Percentiles rank a stretch among this genome's conserved stretches.
Evolutionary conservation across 37 sponge, comb jelly and placozoan genomes (phyloP).

Genomic region (Amphimedon queenslandica): DNA sequence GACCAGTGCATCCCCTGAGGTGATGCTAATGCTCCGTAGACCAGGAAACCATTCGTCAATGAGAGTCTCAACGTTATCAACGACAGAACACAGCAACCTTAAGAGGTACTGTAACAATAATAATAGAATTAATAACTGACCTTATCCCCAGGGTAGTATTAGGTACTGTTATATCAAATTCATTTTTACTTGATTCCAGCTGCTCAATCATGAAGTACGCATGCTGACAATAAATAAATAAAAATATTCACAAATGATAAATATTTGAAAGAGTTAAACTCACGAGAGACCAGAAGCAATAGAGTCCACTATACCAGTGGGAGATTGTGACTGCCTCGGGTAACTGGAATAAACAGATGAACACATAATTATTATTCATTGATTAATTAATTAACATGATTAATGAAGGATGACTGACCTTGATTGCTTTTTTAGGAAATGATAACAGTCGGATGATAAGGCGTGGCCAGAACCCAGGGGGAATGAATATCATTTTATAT

Average conservation of each 20-base stretch:
- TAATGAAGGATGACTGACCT: not conserved
- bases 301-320: constrained; percentile 50
- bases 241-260: not conserved
- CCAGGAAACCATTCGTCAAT: constrained; percentile 84
- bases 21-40: constrained; percentile 29
- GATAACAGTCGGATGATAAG: constrained; percentile 60
- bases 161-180: constrained; percentile 55
- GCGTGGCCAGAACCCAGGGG: constrained; percentile 84
- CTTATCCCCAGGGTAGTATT: constrained; percentile 19
- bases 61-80: constrained; percentile 70
- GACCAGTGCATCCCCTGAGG: constrained; percentile 40
- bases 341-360: not conserved
- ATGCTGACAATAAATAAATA: constrained; percentile 10
- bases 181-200: not conserved
- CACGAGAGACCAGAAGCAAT: constrained; percentile 37
- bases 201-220: constrained; percentile 44
- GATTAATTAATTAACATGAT: too few species aligned
- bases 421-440: constrained; percentile 24
- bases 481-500: constrained; percentile 74
- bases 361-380: not conserved
- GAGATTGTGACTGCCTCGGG: not conserved
- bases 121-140: not conserved
- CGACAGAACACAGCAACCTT: constrained; percentile 46
- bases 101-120: not conserved
- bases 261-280: not conserved